Base-by-base conservation (phyloP, 1,140 invertebrate genomes). In the Hycleus cichorii region DNA sequence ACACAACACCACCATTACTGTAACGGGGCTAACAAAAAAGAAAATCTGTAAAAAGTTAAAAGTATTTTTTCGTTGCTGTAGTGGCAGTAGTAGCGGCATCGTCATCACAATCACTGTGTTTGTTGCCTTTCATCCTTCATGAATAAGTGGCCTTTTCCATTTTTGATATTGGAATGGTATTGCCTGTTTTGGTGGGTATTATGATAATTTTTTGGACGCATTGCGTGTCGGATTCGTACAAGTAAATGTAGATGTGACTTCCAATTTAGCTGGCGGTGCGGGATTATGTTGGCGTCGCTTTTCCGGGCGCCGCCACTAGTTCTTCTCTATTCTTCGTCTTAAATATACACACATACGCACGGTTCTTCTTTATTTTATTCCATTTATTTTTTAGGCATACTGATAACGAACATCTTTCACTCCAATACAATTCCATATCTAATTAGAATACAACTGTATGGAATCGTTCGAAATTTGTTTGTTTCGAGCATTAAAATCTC, bases 171-270 rank as follows among this genome's bases (percentile, higher is more conserved):
- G 60, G 51, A 60, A 60, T 60, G 39, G 54, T 57, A 45, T 51
- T 57, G 54, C 40, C 48, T 47, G 48, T 25, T 40, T 45, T 26
- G 12, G 24, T 55, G 49, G 51, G 60, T 62, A 62, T 64, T 66
- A 66, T 66, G 64, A 64, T 66, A 66, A 66, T 66, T 32, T 32
- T 32, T 66, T 59, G 64, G 62, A 66, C 64, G 62, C 63, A 54
- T 52, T 66, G 64, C 64, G 64, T 66, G 64, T 53, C 32, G 62
- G 52, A 64, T 66, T 60, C 60, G 56, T 65, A 65, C 65, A 63
- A 63, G 65, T 67, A 67, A 67, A 66, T 66, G 64, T 66, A 66
- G 64, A 67, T 67, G 65, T 64, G 65, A 67, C 65, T 67, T 67
- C 65, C 65, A 67, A 67, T 67, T 65, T 67, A 67, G 65, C 60